Evolutionary conservation across 2,888 invertebrate species (phyloP).

Genomic region (Nephrotoma appendiculata): DNA sequence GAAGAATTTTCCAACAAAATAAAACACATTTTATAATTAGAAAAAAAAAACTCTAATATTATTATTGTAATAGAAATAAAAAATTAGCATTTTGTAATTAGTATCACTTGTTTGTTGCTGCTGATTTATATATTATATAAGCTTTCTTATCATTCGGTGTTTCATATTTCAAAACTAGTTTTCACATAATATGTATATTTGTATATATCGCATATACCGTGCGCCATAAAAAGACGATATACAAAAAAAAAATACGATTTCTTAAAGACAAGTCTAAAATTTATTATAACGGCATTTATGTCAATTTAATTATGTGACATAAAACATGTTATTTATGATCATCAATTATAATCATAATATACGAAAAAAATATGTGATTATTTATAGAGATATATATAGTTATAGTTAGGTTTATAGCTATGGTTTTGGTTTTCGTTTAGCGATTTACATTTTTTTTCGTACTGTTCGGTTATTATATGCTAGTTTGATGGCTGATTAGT

Average conservation of each 20-base stretch:
- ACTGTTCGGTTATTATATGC: background rate
- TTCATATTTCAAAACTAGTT: background rate
- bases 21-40: background rate
- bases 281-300: background rate
- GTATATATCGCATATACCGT: no score
- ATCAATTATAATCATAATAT: background rate
- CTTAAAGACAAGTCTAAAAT: background rate
- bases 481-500: background rate
- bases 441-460: background rate
- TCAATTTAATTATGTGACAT: slow-evolving; percentile 4
- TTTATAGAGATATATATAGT: background rate
- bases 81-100: background rate
- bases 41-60: background rate
- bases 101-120: background rate
- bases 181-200: background rate
- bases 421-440: background rate
- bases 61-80: background rate
- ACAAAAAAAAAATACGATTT: background rate
- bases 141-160: background rate
- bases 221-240: background rate
- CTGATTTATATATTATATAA: no score
- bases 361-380: no score
- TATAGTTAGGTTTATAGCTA: background rate
- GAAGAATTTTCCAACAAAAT: background rate
- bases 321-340: slow-evolving; percentile 2